A percentile compares a stretch with the other conserved stretches of the same genome.
These are phyloP conservation scores for Tyrannus savana DNA, from an alignment of 2,113 vertebrate genomes.

Conservation along the genomic window DNA sequence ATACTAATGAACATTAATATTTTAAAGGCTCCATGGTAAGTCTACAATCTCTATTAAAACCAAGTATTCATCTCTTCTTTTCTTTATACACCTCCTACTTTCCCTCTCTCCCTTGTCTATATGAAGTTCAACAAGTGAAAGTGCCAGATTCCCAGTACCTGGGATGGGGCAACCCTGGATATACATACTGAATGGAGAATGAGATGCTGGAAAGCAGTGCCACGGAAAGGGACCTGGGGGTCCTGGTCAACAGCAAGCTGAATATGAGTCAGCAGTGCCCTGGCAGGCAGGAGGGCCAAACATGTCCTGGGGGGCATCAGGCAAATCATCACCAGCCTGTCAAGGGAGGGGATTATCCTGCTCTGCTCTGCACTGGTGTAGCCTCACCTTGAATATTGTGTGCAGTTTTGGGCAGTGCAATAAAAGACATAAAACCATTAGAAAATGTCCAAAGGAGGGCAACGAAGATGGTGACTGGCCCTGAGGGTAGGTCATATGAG, in stretches of 20 bases:
- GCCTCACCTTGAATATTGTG: not conserved
- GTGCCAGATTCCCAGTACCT: not conserved
- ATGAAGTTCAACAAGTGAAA: not conserved
- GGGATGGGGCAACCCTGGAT: not conserved
- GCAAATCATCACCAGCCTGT: not conserved
- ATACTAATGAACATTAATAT: constrained; percentile 7
- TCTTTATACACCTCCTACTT: not conserved
- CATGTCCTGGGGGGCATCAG: not conserved
- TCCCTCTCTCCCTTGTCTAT: not conserved
- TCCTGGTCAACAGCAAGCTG: not conserved
- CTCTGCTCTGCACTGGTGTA: not conserved
- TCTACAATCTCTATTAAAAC: not conserved
- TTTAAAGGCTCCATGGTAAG: not conserved
- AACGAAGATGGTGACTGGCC: not conserved
- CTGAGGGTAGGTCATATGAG: not conserved
- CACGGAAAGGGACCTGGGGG: not conserved
- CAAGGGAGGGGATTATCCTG: not conserved
- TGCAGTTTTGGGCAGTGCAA: not conserved
- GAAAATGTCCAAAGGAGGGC: not conserved
- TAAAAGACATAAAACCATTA: not conserved
- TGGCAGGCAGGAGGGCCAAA: not conserved
- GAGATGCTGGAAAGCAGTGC: not conserved
- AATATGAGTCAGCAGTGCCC: not conserved
- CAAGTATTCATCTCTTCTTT: not conserved
- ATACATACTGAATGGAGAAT: not conserved